Evolutionary conservation across 2,113 vertebrate species (phyloP).

Genomic region (Hyperoodon ampullatus): DNA sequence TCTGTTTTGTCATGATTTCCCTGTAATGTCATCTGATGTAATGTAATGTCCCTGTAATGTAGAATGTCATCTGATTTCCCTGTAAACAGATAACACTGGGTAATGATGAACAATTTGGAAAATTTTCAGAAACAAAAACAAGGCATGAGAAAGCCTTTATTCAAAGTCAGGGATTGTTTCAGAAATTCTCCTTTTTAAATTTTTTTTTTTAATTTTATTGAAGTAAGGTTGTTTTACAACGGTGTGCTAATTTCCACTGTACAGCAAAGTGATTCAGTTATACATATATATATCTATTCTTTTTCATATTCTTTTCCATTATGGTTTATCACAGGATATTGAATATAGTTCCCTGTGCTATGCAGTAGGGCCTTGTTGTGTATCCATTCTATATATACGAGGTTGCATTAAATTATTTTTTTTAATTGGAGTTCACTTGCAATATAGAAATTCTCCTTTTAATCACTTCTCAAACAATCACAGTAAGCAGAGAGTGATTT

Average conservation of each 20-base stretch:
- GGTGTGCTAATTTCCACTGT: background rate
- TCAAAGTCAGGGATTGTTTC: background rate
- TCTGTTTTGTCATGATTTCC: background rate
- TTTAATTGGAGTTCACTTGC: background rate
- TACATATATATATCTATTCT: background rate
- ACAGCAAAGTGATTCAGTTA: background rate
- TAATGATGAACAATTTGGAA: background rate
- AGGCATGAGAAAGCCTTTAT: background rate
- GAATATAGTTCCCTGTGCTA: rapidly evolving
- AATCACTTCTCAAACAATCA: background rate
- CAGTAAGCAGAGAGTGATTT: background rate
- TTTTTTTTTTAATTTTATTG: background rate
- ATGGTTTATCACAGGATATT: background rate
- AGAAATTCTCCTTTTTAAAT: background rate
- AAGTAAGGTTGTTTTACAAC: background rate
- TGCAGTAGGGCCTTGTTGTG: rapidly evolving
- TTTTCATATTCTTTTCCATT: background rate
- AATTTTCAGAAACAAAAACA: background rate
- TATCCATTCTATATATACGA: rapidly evolving
- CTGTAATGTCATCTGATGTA: no score
- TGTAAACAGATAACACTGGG: no score
- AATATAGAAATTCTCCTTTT: background rate
- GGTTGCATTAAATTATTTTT: rapidly evolving
- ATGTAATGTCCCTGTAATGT: no score
- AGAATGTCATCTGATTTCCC: background rate